These are phyloP conservation scores for Pundamilia nyererei DNA, from an alignment of 2,113 vertebrate genomes.

Conservation along the genomic window DNA sequence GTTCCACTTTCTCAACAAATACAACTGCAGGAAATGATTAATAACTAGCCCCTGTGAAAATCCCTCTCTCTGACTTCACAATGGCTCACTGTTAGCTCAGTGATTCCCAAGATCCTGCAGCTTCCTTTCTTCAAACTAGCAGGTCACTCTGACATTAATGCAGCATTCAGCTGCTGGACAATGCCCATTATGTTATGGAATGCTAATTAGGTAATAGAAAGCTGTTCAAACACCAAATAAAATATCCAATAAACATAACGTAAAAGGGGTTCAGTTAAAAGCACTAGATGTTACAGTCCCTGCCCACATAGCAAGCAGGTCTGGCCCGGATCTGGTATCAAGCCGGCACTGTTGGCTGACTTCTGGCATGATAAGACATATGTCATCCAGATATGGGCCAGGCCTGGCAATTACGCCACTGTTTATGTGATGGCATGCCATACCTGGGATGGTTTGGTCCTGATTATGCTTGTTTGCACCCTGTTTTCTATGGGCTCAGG, in stretches of 20 bases:
- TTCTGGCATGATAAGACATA: not conserved
- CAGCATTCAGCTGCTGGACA: not conserved
- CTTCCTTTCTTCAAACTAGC: not conserved
- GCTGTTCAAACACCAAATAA: not conserved
- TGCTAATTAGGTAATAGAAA: not conserved
- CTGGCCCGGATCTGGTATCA: not conserved
- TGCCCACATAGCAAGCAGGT: not conserved
- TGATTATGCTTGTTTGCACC: too few species aligned
- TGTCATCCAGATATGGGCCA: accelerated
- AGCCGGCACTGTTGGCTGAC: not conserved
- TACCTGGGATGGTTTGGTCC: not conserved
- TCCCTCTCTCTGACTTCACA: not conserved
- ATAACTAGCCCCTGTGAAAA: not conserved
- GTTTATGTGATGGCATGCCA: not conserved
- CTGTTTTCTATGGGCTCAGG: too few species aligned
- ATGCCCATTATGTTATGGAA: not conserved
- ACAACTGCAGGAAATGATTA: not conserved
- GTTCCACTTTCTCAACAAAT: not conserved
- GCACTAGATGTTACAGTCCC: not conserved
- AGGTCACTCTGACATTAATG: not conserved
- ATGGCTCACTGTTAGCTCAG: not conserved
- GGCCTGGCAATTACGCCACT: not conserved
- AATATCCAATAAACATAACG: not conserved
- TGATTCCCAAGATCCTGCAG: not conserved
- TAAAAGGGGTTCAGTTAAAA: not conserved